Evolutionary conservation across 2,888 invertebrate species (phyloP).

Genomic region (Liodrosophila aerea): DNA sequence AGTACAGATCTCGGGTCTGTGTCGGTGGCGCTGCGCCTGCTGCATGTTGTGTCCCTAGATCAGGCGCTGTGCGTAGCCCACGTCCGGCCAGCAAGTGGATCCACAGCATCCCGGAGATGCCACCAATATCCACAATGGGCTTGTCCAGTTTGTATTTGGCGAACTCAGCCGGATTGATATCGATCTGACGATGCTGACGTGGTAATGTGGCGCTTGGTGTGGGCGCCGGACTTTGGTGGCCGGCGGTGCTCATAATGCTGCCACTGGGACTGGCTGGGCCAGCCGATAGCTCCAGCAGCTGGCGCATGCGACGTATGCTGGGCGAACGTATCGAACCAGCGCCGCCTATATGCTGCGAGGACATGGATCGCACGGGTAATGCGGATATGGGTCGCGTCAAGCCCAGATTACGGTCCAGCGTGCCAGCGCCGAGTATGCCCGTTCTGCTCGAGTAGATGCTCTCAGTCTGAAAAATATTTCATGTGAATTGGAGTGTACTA

Average conservation of each 20-base stretch:
- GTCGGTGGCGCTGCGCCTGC: slow-evolving; percentile 83
- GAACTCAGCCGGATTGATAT: slow-evolving; percentile 96
- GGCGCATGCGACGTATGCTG: slow-evolving; percentile 91
- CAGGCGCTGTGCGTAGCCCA: slow-evolving; percentile 90
- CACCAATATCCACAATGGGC: slow-evolving; percentile 84
- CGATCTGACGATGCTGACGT: slow-evolving; percentile 88
- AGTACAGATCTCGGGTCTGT: slow-evolving; percentile 93
- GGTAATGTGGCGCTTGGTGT: slow-evolving; percentile 91
- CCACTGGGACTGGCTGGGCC: slow-evolving; percentile 84
- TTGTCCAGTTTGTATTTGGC: slow-evolving; percentile 95
- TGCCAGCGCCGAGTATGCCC: slow-evolving; percentile 85
- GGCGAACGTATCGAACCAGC: slow-evolving; percentile 85
- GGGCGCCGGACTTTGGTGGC: slow-evolving; percentile 88
- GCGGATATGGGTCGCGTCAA: slow-evolving; percentile 84
- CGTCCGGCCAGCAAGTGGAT: slow-evolving; percentile 94
- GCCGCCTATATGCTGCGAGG: slow-evolving; percentile 88
- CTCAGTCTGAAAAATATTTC: slow-evolving; percentile 79
- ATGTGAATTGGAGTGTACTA: not conserved
- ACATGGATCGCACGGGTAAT: slow-evolving; percentile 89
- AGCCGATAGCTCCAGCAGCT: slow-evolving; percentile 88
- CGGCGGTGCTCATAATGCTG: slow-evolving; percentile 81
- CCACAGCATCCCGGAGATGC: slow-evolving; percentile 94
- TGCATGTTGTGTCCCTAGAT: slow-evolving; percentile 79
- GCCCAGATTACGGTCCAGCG: slow-evolving; percentile 87
- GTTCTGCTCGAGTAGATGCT: slow-evolving; percentile 86